Evolutionary conservation across 2,113 vertebrate genomes (phyloP), one percentile per base, ranked within the genome.

Genomic region (Oceanites oceanicus): DNA sequence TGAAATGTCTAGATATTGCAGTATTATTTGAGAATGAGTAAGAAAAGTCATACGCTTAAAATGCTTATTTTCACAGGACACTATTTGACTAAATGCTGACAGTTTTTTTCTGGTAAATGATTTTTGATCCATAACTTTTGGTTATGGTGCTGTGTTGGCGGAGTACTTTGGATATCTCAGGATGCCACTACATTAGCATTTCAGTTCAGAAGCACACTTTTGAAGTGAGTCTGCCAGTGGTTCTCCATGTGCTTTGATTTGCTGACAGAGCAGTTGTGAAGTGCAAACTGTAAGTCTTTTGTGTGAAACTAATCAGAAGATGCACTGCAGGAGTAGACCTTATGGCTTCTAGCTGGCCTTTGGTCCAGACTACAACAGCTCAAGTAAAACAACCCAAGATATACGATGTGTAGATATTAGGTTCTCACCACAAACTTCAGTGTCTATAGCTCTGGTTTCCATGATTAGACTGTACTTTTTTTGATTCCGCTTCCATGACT

Each of bases 341-440:
- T n/a, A n/a, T 11, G 27, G 22, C 59, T 78, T 55, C 62, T 63
- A 16, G 2, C 4, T 56, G 78, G 7, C 10, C 44, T 68, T 52
- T 27, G 38, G 20, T 63, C 49, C 8, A 44, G 78, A 21, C 30
- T 50, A 9, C 30, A 15, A 25, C 0, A 0, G 6, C 45, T 67
- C 71, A 38, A 27, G 20, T 66, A 19, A 72, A 88, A 30, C 36
- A 40, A 20, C 16, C 29, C 36, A 12, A 34, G 68, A 32, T 11
- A 21, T 7, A 25, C 2, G 0, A n/a, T 36, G 16, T 34, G 29
- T 34, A 34, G 36, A 3, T 27, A 4, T 2, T 45, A 30, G 22
- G 4, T 89, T 91, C 36, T 85, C 8, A 11, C 4, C 10, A 14
- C 30, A 63, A 2, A 55, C 30, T 22, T 59, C 9, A 19, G 7